Evolutionary conservation across 1,140 invertebrate genomes (phyloP).

Genomic region (Drosophila trapezifrons): DNA sequence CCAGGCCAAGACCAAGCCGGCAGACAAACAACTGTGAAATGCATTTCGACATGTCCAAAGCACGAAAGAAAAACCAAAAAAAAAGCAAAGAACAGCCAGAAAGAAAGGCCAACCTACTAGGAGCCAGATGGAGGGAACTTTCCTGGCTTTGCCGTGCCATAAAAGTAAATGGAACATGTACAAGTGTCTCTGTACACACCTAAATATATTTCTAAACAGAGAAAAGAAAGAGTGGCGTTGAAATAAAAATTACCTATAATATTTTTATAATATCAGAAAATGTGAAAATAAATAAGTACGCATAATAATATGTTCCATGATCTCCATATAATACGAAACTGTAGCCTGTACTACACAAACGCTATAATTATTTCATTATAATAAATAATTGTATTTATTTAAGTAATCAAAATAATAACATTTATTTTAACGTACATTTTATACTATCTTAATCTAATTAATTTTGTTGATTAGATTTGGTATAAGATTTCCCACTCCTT

Average conservation of each 20-base stretch:
- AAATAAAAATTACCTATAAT: background rate
- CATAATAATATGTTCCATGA: background rate
- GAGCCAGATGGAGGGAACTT: background rate
- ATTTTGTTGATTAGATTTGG: too few species aligned
- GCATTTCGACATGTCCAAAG: slow-evolving; percentile 72
- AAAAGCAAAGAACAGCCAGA: background rate
- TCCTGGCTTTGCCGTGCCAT: slow-evolving; percentile 57
- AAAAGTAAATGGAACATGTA: slow-evolving; percentile 77
- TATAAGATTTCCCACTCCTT: too few species aligned
- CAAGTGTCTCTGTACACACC: slow-evolving; percentile 29
- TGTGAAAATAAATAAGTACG: background rate
- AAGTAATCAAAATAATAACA: too few species aligned
- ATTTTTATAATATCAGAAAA: too few species aligned
- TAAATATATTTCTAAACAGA: slow-evolving; percentile 6
- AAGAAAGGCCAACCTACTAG: slow-evolving; percentile 24
- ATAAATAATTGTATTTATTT: too few species aligned
- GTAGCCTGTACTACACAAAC: background rate
- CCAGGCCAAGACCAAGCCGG: slow-evolving; percentile 14
- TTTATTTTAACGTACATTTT: too few species aligned
- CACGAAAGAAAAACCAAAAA: slow-evolving; percentile 1
- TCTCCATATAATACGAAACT: background rate
- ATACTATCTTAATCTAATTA: too few species aligned
- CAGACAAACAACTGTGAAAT: slow-evolving; percentile 79
- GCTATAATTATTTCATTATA: too few species aligned
- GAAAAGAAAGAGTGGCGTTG: background rate